Evolutionary conservation across 2,113 vertebrate genomes (phyloP), one percentile per base, ranked within the genome.

Genomic region (Chloroceryle aenea): DNA sequence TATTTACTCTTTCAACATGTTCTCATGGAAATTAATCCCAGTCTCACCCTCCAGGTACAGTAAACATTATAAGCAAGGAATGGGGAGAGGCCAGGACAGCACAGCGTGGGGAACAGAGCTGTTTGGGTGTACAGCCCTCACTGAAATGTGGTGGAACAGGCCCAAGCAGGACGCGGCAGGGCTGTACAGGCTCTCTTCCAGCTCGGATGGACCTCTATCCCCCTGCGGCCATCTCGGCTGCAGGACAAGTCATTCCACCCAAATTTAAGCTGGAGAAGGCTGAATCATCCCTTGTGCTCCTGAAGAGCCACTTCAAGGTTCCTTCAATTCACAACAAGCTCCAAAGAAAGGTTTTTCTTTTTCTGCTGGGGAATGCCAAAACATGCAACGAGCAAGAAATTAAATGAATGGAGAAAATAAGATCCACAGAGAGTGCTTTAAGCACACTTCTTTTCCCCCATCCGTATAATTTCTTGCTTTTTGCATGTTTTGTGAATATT

Each of bases 1-100:
- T 96, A 83, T 96, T 95, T 95, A 83, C 87, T 22, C 78, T 85
- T 72, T 36, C 10, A 18, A 10, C 0, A 6, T 25, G 95, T 94
- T 96, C 93, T 93, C 93, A 95, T 66, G 78, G 92, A 94, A 83
- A 87, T 90, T 85, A 95, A 96, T 94, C 89, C 91, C 76, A 23
- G 89, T 69, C 45, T 79, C 78, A 85, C 12, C 90, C 42, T 91
- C 55, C 87, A 90, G 95, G 71, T 91, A 95, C 4, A 36, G 67
- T 59, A 96, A 97, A 96, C 79, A 90, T 4, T 9, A 45, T 2
- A 8, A 76, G 55, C 0, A 23, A 95, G 87, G 85, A 96, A 92
- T 83, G 90, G 91, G 93, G 95, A 97, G 94, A 93, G 96, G 93
- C 91, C 42, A 26, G 80, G 84, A 72, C 19, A 53, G 93, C 26